phyloP scores from a whole-genome alignment of 2,113 vertebrate species.

The Pipa parva region DNA sequence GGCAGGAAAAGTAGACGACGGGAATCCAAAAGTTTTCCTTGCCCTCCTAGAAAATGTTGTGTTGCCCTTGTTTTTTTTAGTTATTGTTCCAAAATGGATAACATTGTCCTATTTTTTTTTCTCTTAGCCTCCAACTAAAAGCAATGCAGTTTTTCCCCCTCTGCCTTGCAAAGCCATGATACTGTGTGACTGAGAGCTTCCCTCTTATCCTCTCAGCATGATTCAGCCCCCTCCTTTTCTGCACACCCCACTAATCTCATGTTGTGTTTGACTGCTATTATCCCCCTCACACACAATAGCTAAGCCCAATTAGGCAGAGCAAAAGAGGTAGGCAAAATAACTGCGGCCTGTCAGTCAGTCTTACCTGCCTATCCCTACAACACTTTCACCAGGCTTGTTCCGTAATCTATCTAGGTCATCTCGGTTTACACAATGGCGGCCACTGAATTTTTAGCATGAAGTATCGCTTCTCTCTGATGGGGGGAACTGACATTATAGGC shows the following conservation, averaged over 20 bases:
- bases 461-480: no score
- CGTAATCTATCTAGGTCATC: no score
- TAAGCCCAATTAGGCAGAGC: slow-evolving; percentile 24
- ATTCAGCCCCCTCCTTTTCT: not conserved
- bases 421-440: no score
- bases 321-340: slow-evolving; percentile 8
- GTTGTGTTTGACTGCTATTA: slow-evolving; percentile 8
- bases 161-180: not conserved
- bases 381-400: not conserved
- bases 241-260: slow-evolving; percentile 23
- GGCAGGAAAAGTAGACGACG: no score
- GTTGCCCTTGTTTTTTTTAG: no score
- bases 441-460: not conserved
- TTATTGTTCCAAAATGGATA: no score
- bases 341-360: not conserved
- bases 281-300: slow-evolving; percentile 14
- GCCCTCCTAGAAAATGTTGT: no score
- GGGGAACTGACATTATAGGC: no score
- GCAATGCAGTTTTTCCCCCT: not conserved
- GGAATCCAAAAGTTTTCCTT: no score
- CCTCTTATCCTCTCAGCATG: slow-evolving; percentile 15
- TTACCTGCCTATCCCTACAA: not conserved
- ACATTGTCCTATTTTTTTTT: no score
- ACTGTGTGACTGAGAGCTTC: not conserved
- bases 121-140: no score